These are phyloP conservation scores for Orchesella flavescens DNA, from an alignment of 2,888 invertebrate genomes.

Conservation along the genomic window DNA sequence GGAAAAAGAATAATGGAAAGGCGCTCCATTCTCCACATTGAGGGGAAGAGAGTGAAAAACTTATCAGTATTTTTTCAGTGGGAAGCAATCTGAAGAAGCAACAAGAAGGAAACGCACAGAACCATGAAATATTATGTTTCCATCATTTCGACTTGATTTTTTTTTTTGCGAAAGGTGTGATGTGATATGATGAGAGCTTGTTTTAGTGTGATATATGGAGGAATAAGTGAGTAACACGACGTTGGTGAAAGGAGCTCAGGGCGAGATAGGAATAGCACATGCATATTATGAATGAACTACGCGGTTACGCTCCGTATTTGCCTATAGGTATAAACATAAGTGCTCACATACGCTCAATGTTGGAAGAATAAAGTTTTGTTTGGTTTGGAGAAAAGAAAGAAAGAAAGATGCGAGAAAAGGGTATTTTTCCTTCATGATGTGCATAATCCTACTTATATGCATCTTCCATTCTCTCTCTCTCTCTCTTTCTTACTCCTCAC, in stretches of 20 bases:
- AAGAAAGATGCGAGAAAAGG: conserved; percentile 11
- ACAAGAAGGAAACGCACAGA: background rate
- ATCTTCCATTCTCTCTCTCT: background rate
- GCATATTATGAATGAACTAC: no score
- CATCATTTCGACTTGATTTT: conserved; percentile 4
- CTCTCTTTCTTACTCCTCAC: conserved; percentile 3
- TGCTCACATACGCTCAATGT: background rate
- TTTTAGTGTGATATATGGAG: background rate
- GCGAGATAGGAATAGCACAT: no score
- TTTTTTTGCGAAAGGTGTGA: background rate
- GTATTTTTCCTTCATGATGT: conserved; percentile 6
- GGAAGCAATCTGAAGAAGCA: background rate
- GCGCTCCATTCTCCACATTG: no score
- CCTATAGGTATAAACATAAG: no score
- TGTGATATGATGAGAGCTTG: background rate
- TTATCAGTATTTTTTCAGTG: no score
- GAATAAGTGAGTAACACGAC: background rate
- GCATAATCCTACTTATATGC: conserved; percentile 19
- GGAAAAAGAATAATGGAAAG: no score
- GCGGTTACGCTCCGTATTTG: no score
- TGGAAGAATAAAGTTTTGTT: background rate
- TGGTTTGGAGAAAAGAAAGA: conserved; percentile 6
- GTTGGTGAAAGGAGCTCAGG: background rate
- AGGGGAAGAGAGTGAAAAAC: no score
- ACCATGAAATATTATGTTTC: conserved; percentile 11